These are phyloP conservation scores for Rhodophaea formosa DNA, from an alignment of 2,888 invertebrate genomes.

Conservation along the genomic window DNA sequence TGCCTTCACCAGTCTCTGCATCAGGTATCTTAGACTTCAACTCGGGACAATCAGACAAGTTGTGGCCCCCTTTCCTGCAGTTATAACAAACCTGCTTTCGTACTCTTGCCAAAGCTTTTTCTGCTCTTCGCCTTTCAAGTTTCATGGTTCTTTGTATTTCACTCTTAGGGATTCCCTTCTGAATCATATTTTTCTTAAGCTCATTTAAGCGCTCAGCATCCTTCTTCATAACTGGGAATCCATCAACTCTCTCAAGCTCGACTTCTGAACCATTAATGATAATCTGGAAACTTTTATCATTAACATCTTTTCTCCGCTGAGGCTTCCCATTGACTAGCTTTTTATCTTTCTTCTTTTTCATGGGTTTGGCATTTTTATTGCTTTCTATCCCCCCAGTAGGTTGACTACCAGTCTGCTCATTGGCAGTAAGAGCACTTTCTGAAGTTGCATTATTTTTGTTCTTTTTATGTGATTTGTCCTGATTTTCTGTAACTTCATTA, in stretches of 20 bases:
- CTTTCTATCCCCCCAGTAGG: slow-evolving; percentile 20
- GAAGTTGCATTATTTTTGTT: slow-evolving; percentile 38
- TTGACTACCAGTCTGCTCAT: background rate
- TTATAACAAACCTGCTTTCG: slow-evolving; percentile 89
- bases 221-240: slow-evolving; percentile 86
- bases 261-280: slow-evolving; percentile 84
- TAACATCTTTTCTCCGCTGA: slow-evolving; percentile 67
- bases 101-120: slow-evolving; percentile 84
- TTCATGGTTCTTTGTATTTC: slow-evolving; percentile 85
- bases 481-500: background rate
- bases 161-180: slow-evolving; percentile 84
- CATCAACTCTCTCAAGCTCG: slow-evolving; percentile 83
- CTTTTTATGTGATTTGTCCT: slow-evolving; percentile 26
- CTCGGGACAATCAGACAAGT: slow-evolving; percentile 90
- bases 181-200: slow-evolving; percentile 83
- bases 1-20: slow-evolving; percentile 80
- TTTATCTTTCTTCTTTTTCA: slow-evolving; percentile 43
- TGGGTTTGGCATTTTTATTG: slow-evolving; percentile 33
- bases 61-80: slow-evolving; percentile 89
- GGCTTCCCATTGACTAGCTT: slow-evolving; percentile 52
- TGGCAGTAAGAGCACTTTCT: background rate
- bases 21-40: slow-evolving; percentile 77
- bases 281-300: slow-evolving; percentile 72
- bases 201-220: slow-evolving; percentile 84
- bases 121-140: slow-evolving; percentile 85